Conservation (phyloP, 2,113 vertebrate genomes). For the Dicaeum eximium region DNA sequence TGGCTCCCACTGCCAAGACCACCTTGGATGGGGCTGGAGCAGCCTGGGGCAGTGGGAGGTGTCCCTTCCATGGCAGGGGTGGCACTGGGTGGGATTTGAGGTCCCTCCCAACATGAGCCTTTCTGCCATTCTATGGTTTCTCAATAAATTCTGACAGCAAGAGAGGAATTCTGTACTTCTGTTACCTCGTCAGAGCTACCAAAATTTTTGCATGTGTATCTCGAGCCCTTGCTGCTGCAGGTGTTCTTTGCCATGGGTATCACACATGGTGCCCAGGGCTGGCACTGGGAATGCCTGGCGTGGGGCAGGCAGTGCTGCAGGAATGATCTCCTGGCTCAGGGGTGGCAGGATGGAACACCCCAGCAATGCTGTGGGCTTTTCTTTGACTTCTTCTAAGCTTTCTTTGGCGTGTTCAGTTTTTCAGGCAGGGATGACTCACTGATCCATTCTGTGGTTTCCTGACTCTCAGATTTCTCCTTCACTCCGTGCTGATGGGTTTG, state of each 20-base stretch:
- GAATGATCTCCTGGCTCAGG: fast-evolving
- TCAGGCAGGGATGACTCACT: slow-evolving; percentile 63
- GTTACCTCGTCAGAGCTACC: neutral
- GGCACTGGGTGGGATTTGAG: fast-evolving
- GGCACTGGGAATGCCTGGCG: neutral
- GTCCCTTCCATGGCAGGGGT: neutral
- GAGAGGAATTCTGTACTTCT: neutral
- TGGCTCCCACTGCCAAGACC: neutral
- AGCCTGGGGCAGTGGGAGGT: neutral
- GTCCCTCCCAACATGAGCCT: neutral
- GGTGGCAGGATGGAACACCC: fast-evolving
- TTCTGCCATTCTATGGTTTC: neutral
- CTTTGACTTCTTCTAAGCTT: slow-evolving; percentile 6
- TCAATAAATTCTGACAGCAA: neutral
- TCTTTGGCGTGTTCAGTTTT: neutral
- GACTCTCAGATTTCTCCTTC: neutral
- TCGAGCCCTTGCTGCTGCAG: neutral
- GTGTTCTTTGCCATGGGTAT: fast-evolving
- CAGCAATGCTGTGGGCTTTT: neutral
- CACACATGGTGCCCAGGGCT: fast-evolving
- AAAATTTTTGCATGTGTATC: neutral
- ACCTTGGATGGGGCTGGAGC: neutral
- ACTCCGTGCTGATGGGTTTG: neutral
- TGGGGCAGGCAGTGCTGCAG: neutral
- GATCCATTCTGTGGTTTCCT: slow-evolving; percentile 45